phyloP scores from a whole-genome alignment of 2,888 invertebrate genomes.

The Callyntrura guangdongensis region DNA sequence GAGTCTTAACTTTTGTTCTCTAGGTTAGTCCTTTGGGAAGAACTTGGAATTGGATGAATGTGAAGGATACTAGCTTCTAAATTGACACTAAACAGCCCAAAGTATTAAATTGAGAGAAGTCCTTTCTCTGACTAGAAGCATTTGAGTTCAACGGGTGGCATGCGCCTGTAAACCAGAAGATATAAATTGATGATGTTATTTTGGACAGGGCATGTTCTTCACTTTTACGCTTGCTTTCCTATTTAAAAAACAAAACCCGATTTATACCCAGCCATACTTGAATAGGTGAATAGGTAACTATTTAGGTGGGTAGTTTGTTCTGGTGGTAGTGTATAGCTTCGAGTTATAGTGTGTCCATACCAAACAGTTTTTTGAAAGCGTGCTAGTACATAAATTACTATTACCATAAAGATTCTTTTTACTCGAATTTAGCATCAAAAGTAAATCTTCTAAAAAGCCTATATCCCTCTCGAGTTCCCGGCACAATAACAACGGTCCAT shows the following conservation, averaged over 20 bases:
- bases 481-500: background rate
- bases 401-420: constrained; percentile 30
- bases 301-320: background rate
- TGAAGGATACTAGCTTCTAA: constrained; percentile 71
- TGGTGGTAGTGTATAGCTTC: background rate
- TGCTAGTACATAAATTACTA: constrained; percentile 47
- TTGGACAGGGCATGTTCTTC: constrained; percentile 37
- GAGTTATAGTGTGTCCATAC: background rate
- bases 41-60: constrained; percentile 64
- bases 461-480: background rate
- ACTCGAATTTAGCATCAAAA: constrained; percentile 14
- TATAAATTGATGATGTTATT: constrained; percentile 61
- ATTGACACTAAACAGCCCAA: constrained; percentile 78
- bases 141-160: constrained; percentile 37
- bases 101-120: constrained; percentile 61
- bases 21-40: constrained; percentile 19
- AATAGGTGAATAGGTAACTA: background rate
- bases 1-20: constrained; percentile 18
- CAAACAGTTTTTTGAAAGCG: background rate
- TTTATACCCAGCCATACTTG: background rate
- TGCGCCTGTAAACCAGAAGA: constrained; percentile 49
- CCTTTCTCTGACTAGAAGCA: constrained; percentile 41
- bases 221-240: constrained; percentile 1
- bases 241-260: background rate
- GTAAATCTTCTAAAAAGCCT: constrained; percentile 40